A percentile compares a stretch with the other conserved stretches of the same genome.
These are phyloP conservation scores for Ophion slaviceki DNA, from an alignment of 2,888 invertebrate genomes.

Conservation along the genomic window DNA sequence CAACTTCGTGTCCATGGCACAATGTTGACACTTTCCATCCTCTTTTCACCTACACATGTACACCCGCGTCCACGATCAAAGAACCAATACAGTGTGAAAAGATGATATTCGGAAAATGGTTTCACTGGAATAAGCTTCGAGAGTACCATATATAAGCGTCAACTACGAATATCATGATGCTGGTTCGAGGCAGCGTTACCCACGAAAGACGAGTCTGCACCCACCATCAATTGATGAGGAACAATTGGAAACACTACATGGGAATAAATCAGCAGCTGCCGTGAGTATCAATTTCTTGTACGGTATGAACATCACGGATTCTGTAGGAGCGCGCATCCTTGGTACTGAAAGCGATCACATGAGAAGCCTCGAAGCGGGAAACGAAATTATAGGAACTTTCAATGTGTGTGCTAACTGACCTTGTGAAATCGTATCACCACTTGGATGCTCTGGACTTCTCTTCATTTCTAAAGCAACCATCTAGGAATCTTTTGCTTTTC, in stretches of 20 bases:
- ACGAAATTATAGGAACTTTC: background rate
- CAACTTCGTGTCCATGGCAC: slow-evolving; percentile 27
- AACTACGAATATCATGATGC: no score
- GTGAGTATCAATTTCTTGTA: background rate
- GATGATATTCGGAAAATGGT: slow-evolving; percentile 12
- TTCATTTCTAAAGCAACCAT: background rate
- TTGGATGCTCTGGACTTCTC: background rate
- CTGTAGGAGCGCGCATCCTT: background rate
- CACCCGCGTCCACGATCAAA: slow-evolving; percentile 4
- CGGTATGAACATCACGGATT: background rate
- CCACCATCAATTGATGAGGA: background rate
- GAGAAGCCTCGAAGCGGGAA: background rate
- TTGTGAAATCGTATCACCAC: background rate
- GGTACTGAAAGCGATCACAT: background rate
- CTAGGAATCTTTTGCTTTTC: background rate
- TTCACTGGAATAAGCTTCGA: background rate
- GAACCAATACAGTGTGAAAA: slow-evolving; percentile 60
- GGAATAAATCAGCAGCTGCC: background rate
- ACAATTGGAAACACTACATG: background rate
- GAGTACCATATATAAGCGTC: no score
- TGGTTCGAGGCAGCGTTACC: no score
- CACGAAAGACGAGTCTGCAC: background rate
- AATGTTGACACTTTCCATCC: slow-evolving; percentile 24
- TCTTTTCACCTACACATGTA: slow-evolving; percentile 14
- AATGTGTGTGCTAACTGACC: background rate